phyloP scores from a whole-genome alignment of 1,140 invertebrate species.

The Mizuhopecten yessoensis region DNA sequence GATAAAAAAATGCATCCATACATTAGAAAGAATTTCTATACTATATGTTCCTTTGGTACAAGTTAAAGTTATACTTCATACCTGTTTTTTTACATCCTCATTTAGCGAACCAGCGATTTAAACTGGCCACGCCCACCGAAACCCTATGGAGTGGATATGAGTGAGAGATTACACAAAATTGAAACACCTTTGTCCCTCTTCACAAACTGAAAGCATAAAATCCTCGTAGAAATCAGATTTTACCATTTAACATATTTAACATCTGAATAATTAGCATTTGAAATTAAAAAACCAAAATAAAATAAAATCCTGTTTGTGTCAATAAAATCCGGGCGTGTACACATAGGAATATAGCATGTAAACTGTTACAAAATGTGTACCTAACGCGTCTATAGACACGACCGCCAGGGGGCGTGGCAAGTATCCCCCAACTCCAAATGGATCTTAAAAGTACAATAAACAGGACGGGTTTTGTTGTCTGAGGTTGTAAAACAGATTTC shows the following conservation, averaged over 20 bases:
- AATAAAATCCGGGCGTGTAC: not conserved
- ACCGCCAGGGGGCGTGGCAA: slow-evolving; percentile 17
- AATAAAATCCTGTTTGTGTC: not conserved
- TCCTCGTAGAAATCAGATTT: not conserved
- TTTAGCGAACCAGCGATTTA: no score
- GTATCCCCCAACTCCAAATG: not conserved
- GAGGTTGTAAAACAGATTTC: not conserved
- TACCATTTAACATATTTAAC: not conserved
- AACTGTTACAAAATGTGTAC: slow-evolving; percentile 27
- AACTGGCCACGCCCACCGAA: no score
- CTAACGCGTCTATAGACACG: not conserved
- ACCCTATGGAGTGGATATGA: no score
- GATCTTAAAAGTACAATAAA: slow-evolving; percentile 19
- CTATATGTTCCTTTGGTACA: no score
- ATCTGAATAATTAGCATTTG: not conserved
- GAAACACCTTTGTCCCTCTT: not conserved
- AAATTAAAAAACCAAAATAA: not conserved
- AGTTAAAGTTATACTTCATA: no score
- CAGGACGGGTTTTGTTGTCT: not conserved
- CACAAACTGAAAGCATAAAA: not conserved
- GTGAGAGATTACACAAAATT: slow-evolving; percentile 1
- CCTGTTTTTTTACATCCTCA: no score
- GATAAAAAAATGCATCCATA: no score
- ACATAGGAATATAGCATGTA: not conserved
- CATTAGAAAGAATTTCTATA: no score